A percentile compares a stretch with the other conserved stretches of the same genome.
Evolutionary conservation across 2,113 vertebrate genomes (phyloP).

Genomic region (Cephalopholis sonnerati): DNA sequence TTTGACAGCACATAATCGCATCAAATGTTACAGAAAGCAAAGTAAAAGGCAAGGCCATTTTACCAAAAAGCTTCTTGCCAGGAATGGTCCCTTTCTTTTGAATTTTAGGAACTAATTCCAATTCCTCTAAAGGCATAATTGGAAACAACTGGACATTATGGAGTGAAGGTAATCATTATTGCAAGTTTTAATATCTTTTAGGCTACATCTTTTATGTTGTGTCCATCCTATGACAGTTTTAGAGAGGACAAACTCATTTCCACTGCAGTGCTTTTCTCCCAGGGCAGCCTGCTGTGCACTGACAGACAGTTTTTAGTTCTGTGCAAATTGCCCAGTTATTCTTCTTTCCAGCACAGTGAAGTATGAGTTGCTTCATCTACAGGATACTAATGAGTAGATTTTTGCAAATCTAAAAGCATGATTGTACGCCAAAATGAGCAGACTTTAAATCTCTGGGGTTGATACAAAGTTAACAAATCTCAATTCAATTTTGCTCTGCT

Average conservation of each 20-base stretch:
- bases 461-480: not conserved
- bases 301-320: slow-evolving; percentile 28
- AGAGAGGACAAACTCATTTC: slow-evolving; percentile 41
- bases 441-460: not conserved
- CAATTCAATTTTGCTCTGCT: not conserved
- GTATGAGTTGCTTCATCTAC: slow-evolving; percentile 8
- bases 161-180: not conserved
- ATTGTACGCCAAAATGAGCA: not conserved
- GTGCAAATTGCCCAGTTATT: slow-evolving; percentile 50
- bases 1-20: slow-evolving; percentile 18
- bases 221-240: slow-evolving; percentile 7
- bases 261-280: slow-evolving; percentile 40
- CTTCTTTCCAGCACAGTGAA: slow-evolving; percentile 47
- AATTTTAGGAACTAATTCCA: not conserved
- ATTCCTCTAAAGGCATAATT: not conserved
- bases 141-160: not conserved
- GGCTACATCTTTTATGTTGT: not conserved
- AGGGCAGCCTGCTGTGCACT: slow-evolving; percentile 36
- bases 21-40: slow-evolving; percentile 3
- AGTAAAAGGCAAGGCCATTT: slow-evolving; percentile 19
- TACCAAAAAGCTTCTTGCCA: slow-evolving; percentile 1
- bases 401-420: slow-evolving; percentile 3
- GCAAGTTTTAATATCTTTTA: not conserved
- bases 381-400: slow-evolving; percentile 15
- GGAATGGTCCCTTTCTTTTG: not conserved